These are phyloP conservation scores for Porphyrio hochstetteri DNA, from an alignment of 2,113 vertebrate species.

Conservation along the genomic window DNA sequence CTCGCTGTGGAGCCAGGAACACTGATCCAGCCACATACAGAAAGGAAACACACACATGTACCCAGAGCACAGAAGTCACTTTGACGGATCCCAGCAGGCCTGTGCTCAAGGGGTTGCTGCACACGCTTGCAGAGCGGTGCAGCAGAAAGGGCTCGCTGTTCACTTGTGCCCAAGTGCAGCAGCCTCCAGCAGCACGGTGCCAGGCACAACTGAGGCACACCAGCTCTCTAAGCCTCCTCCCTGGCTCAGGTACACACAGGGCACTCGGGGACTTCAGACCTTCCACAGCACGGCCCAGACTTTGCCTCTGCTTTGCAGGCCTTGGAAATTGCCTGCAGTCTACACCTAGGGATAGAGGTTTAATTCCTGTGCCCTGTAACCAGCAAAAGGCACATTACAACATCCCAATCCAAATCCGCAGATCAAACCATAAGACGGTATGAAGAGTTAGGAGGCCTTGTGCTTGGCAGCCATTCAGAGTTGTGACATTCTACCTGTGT, in stretches of 20 bases:
- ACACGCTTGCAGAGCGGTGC: neutral
- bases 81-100: neutral
- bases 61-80: neutral
- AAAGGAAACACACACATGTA: neutral
- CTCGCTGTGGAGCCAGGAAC: neutral
- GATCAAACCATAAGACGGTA: neutral
- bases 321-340: neutral
- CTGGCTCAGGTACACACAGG: accelerated
- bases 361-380: neutral
- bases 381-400: neutral
- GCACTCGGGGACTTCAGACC: neutral
- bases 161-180: neutral
- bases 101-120: neutral
- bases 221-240: neutral
- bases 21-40: neutral
- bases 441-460: neutral
- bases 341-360: neutral
- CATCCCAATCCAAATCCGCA: neutral
- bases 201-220: neutral
- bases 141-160: neutral
- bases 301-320: neutral
- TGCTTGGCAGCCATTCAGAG: neutral
- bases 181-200: accelerated
- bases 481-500: neutral
- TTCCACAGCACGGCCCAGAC: neutral